These are phyloP conservation scores for Gymnoscopelus braueri DNA, from an alignment of 2,797 vertebrate species.

Conservation along the genomic window DNA sequence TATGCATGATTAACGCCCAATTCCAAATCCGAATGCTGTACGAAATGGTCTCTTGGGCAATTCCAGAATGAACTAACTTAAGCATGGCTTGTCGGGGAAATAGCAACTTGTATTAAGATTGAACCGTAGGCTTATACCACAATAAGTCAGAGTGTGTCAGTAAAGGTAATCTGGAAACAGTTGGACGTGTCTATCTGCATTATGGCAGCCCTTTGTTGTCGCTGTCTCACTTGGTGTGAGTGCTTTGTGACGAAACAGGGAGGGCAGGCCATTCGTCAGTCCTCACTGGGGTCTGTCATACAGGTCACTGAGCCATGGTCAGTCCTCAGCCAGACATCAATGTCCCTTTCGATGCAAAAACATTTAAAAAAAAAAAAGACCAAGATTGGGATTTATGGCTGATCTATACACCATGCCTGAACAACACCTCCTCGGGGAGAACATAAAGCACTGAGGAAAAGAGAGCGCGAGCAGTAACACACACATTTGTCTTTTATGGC, in stretches of 20 bases:
- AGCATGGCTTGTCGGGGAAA: slow-evolving; percentile 1
- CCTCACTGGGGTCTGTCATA: slow-evolving; percentile 67
- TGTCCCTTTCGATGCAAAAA: slow-evolving; percentile 60
- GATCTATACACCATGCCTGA: slow-evolving; percentile 68
- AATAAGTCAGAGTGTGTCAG: slow-evolving; percentile 28
- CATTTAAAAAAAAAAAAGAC: slow-evolving; percentile 53
- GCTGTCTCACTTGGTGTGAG: slow-evolving; percentile 53
- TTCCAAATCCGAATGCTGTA: no score
- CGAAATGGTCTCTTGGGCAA: neutral
- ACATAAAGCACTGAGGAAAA: slow-evolving; percentile 72
- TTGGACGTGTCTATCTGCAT: slow-evolving; percentile 26
- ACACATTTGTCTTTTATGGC: slow-evolving; percentile 75
- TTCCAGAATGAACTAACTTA: neutral
- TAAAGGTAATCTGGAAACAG: slow-evolving; percentile 31
- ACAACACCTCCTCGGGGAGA: slow-evolving; percentile 66
- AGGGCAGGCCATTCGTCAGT: slow-evolving; percentile 65
- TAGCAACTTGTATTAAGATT: neutral
- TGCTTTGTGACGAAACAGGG: slow-evolving; percentile 66
- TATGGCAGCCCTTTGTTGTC: slow-evolving; percentile 35
- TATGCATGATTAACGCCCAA: no score
- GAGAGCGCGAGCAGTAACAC: slow-evolving; percentile 71
- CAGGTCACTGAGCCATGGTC: slow-evolving; percentile 74
- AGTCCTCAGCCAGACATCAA: slow-evolving; percentile 76
- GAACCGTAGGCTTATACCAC: slow-evolving; percentile 22
- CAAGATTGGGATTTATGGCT: slow-evolving; percentile 70